Conservation (phyloP, 2,888 invertebrate species). For the Hetaerina titia region DNA sequence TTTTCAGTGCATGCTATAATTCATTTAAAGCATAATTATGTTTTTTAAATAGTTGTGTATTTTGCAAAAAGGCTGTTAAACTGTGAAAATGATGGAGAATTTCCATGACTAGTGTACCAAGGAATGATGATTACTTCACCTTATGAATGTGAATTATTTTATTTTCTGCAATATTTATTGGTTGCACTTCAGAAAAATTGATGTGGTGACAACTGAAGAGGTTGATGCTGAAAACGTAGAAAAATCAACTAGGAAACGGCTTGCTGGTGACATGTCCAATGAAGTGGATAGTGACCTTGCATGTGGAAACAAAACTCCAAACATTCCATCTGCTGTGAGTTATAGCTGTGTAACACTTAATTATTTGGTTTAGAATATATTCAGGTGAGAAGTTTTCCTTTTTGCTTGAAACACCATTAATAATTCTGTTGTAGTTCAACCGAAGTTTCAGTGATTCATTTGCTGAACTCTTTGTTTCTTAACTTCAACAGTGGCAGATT, state of each 20-base stretch:
- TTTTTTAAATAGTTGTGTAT: too few relatives aligned
- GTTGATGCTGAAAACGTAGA: not conserved
- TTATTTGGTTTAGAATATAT: not conserved
- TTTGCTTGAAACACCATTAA: too few relatives aligned
- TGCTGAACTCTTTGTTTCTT: not conserved
- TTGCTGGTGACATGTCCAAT: not conserved
- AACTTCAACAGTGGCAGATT: too few relatives aligned
- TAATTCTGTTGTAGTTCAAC: too few relatives aligned
- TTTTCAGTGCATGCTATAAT: too few relatives aligned
- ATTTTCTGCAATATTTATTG: not conserved
- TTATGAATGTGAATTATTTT: not conserved
- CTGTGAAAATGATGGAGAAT: too few relatives aligned
- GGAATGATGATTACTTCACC: too few relatives aligned
- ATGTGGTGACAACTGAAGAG: not conserved
- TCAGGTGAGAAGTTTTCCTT: too few relatives aligned
- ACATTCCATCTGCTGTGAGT: constrained; percentile 2
- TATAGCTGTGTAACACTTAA: not conserved
- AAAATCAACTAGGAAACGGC: not conserved
- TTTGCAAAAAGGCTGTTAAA: too few relatives aligned
- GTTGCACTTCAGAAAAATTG: constrained; percentile 6
- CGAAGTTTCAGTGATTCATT: not conserved
- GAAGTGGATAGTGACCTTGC: not conserved
- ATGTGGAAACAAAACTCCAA: not conserved
- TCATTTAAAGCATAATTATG: too few relatives aligned
- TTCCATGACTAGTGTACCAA: too few relatives aligned